These are phyloP conservation scores for Muscicapa comitata DNA, from an alignment of 2,797 vertebrate species.

Conservation along the genomic window DNA sequence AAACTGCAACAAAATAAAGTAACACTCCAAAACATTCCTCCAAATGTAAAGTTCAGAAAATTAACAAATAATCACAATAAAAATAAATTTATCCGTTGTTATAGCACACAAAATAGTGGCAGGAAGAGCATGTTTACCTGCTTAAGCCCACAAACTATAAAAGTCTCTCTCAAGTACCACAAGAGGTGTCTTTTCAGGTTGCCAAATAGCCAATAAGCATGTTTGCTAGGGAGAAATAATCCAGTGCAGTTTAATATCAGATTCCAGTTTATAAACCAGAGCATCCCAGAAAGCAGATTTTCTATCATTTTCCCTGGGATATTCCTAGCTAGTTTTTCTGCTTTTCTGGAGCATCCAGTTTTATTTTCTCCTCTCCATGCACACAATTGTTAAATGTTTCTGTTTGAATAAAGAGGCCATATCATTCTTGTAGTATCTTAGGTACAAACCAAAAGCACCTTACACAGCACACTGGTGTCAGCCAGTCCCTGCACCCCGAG, in stretches of 20 bases:
- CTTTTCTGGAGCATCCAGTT: neutral
- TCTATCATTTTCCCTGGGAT: neutral
- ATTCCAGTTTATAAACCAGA: constrained; percentile 33
- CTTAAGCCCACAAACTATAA: neutral
- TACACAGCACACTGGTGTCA: neutral
- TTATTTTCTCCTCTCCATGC: neutral
- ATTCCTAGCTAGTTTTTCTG: neutral
- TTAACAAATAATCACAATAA: constrained; percentile 18
- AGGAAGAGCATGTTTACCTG: constrained; percentile 10
- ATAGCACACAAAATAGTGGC: neutral
- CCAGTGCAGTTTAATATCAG: constrained; percentile 13
- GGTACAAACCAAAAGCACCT: constrained; percentile 27
- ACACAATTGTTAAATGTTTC: neutral
- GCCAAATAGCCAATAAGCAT: neutral
- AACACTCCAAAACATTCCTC: constrained; percentile 38
- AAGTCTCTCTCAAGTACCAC: neutral
- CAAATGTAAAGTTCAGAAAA: constrained; percentile 24
- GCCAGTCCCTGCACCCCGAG: neutral
- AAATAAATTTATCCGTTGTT: constrained; percentile 31
- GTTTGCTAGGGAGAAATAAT: neutral
- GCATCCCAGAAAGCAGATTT: neutral
- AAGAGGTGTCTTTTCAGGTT: neutral
- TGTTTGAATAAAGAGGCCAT: neutral
- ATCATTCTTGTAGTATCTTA: neutral
- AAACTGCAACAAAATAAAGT: constrained; percentile 21